Conservation (phyloP, 2,888 invertebrate genomes). For the Hartigia nigra region DNA sequence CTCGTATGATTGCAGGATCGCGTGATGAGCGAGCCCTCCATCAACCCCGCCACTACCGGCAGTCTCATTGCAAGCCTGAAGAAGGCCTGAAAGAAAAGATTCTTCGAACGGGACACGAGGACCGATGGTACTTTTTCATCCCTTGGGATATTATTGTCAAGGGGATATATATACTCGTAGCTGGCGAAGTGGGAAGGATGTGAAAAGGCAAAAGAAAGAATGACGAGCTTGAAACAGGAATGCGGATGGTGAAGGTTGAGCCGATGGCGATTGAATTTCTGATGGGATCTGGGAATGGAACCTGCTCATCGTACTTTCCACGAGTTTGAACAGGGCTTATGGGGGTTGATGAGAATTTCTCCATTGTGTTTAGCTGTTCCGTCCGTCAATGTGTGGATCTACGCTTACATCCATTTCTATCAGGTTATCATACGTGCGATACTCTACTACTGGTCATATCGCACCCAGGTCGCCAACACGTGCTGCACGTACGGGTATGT, state of each 20-base stretch:
- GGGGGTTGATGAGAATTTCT: not conserved
- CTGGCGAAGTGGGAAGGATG: not conserved
- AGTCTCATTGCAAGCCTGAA: slow-evolving; percentile 32
- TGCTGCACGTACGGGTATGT: not conserved
- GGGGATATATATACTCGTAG: not conserved
- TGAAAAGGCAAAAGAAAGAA: not conserved
- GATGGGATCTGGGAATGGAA: slow-evolving; percentile 24
- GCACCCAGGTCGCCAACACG: not conserved
- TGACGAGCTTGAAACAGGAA: not conserved
- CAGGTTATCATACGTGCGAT: not conserved
- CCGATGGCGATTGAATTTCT: slow-evolving; percentile 37
- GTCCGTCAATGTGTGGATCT: not conserved
- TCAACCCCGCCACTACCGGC: not conserved
- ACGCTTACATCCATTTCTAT: not conserved
- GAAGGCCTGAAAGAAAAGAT: slow-evolving; percentile 37
- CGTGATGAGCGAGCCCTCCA: slow-evolving; percentile 41
- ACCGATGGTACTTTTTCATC: slow-evolving; percentile 5
- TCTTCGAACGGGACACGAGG: slow-evolving; percentile 27
- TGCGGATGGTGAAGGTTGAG: not conserved
- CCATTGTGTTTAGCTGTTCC: not conserved
- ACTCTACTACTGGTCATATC: not conserved
- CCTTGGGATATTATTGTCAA: not conserved
- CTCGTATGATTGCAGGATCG: slow-evolving; percentile 60
- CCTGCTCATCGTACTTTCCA: slow-evolving; percentile 15
- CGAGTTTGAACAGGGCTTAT: slow-evolving; percentile 25